Evolutionary conservation across 2,113 vertebrate species (phyloP), one percentile per base, ranked within the genome.

Genomic region (Myrmophylax atrothorax): DNA sequence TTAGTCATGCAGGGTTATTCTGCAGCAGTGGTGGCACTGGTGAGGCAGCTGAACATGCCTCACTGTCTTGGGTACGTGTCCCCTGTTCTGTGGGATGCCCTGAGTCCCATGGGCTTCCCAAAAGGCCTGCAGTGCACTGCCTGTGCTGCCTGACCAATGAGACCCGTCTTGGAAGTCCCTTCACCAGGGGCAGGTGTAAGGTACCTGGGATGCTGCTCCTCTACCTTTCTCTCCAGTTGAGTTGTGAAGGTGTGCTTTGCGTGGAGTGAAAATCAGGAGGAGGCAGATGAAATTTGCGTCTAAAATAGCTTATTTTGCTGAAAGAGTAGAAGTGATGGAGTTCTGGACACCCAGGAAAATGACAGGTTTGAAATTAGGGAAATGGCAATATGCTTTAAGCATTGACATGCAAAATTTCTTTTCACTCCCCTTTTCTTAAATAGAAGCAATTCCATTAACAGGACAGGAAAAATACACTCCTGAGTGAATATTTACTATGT

Each of bases 31-130:
- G 55, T 70, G 70, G 37, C 68, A 49, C 49, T 23, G 56, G 15
- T 3, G 12, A 75, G 75, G 62, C 13, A 37, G 31, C 40, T 56
- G 44, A 60, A 31, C 6, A 0, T 33, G 56, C 14, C 42, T 50
- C 52, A 9, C 56, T 42, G 56, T 52, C 18, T 59, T 38, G 90
- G 63, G n/a, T 29, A 33, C 1, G 1, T 68, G 56, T 10, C 25
- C 19, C 2, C 2, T 49, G 58, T 4, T 25, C 38, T 37, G 35
- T 0, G 0, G 59, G 50, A 33, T 72, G 3, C 37, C n/a, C 28
- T 19, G 40, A 9, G 33, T 17, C 10, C 35, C 26, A 14, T 0
- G 1, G 44, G 29, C 60, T 89, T 33, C 68, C 18, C 16, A 31
- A 40, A 46, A 24, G 20, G 38, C 75, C 50, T 1, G 1, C 11